Evolutionary conservation across 2,113 vertebrate species (phyloP).

Genomic region (Lycaon pictus): DNA sequence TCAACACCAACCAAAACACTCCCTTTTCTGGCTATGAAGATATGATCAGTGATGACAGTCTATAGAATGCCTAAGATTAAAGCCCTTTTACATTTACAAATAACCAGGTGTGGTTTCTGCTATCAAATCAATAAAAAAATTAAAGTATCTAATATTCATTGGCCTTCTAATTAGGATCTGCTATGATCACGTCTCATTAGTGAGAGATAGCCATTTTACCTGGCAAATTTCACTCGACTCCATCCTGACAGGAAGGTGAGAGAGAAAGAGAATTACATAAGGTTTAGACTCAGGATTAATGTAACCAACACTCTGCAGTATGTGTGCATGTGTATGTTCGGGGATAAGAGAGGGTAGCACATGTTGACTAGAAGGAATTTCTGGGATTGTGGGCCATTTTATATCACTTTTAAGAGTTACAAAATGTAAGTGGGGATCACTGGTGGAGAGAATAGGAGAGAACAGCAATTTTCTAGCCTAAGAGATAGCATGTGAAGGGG

Average conservation of each 20-base stretch:
- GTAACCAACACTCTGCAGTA: not conserved
- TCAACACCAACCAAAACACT: not conserved
- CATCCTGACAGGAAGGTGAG: not conserved
- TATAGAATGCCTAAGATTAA: not conserved
- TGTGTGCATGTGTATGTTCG: not conserved
- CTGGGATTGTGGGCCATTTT: not conserved
- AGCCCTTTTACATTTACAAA: conserved; percentile 44
- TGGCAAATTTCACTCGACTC: not conserved
- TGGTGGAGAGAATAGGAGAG: not conserved
- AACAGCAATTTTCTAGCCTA: conserved; percentile 36
- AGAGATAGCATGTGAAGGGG: not conserved
- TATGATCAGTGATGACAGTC: not conserved
- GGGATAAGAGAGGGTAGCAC: not conserved
- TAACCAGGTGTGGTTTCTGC: not conserved
- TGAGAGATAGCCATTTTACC: not conserved
- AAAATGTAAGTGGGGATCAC: conserved; percentile 13
- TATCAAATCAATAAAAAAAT: not conserved
- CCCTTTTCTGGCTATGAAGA: not conserved
- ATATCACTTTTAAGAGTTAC: conserved; percentile 17
- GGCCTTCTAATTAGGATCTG: conserved; percentile 13
- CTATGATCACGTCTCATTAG: not conserved
- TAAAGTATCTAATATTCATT: not conserved
- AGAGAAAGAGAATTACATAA: not conserved
- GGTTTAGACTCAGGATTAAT: not conserved
- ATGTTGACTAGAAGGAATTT: conserved; percentile 13